A percentile compares a stretch with the other conserved stretches of the same genome.
These are phyloP conservation scores for Ganaspis sp. DNA, from an alignment of 1,140 invertebrate genomes.

Conservation along the genomic window DNA sequence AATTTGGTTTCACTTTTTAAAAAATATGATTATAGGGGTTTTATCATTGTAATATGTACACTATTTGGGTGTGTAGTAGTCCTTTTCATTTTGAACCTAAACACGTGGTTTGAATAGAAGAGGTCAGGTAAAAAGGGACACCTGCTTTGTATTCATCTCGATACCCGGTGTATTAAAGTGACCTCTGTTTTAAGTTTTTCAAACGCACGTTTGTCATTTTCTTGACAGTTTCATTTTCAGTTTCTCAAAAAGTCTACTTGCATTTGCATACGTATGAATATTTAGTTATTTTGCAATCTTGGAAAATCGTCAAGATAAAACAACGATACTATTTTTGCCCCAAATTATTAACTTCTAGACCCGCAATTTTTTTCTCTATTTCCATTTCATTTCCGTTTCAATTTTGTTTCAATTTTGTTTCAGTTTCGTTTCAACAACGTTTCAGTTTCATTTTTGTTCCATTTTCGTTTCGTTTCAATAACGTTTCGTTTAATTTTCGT, in stretches of 20 bases:
- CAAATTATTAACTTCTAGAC: too few species aligned
- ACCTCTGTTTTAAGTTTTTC: not conserved
- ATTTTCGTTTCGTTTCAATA: too few species aligned
- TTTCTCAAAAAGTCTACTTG: too few species aligned
- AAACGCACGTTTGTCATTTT: slow-evolving; percentile 1
- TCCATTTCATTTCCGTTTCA: too few species aligned
- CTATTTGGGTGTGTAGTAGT: not conserved
- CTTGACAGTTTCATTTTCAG: slow-evolving; percentile 16
- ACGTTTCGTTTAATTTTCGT: too few species aligned
- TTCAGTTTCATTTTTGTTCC: too few species aligned
- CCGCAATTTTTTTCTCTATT: too few species aligned
- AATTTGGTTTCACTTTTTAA: too few species aligned
- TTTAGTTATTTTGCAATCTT: too few species aligned
- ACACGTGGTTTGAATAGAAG: not conserved
- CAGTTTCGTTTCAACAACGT: too few species aligned
- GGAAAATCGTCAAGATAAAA: slow-evolving; percentile 34
- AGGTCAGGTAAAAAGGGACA: slow-evolving; percentile 48
- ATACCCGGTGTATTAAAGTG: slow-evolving; percentile 41
- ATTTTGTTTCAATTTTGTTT: too few species aligned
- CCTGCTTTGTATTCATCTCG: slow-evolving; percentile 50
- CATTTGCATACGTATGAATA: slow-evolving; percentile 1
- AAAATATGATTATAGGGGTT: not conserved
- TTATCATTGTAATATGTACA: not conserved
- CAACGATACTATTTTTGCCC: too few species aligned
- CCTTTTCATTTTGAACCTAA: not conserved